Base-by-base conservation (phyloP, 2,888 invertebrate genomes). In the Resseliella maxima region DNA sequence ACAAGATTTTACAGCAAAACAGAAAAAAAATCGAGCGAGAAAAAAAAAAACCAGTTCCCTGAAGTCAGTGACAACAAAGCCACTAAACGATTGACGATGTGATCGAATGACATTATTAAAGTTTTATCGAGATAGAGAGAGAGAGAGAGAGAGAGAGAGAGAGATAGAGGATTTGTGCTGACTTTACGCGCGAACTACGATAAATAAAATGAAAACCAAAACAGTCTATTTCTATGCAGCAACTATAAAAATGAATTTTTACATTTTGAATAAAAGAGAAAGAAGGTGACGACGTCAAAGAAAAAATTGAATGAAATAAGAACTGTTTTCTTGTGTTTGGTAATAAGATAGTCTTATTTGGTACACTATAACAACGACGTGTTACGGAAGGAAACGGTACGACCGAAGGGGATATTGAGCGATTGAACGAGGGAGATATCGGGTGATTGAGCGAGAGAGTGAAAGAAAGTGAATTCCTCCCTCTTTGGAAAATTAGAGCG, bases 21-120 rank as follows among this genome's bases (percentile, higher is more conserved):
- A 3, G n/a, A n/a, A n/a, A n/a, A n/a, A n/a, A n/a, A n/a, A n/a
- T n/a, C n/a, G n/a, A n/a, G n/a, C n/a, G 12, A 41, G 41, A 41
- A 41, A 41, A 41, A 41, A 15, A 18, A 2, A 15, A 50, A 50
- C 6, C 50, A 50, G 12, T 50, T 21, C 2, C 6, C 50, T 50
- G 12, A n/a, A n/a, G n/a, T n/a, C n/a, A n/a, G n/a, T n/a, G n/a
- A 5, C 24, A 3, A 2, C 59, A 24, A 27, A 2, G 59, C 24
- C 6, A 31, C 8, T 72, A 72, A 72, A 31, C 72, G 72, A 27
- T 31, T 72, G 27, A 72, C 31, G 31, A 31, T 72, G 72, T 15
- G 31, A 72, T 27, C 72, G 72, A 31, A 35, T 72, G 72, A 31
- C 72, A 72, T 31, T 72, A 35, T 72, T 72, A 72, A 72, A 72